phyloP scores from a whole-genome alignment of 2,113 vertebrate genomes.

The Albula goreensis region DNA sequence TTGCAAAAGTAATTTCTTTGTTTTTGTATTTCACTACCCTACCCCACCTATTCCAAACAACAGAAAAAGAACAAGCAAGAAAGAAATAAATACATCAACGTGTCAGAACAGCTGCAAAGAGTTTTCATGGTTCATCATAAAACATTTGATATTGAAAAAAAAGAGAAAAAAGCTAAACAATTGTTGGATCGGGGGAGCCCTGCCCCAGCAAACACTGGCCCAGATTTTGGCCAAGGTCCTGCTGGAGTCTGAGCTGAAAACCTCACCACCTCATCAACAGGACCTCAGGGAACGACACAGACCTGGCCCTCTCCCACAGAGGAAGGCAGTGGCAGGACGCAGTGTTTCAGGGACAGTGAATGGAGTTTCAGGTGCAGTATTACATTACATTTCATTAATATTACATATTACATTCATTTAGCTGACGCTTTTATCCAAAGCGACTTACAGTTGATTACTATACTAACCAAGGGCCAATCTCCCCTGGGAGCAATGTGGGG shows the following conservation, averaged over 20 bases:
- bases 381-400: too few species aligned
- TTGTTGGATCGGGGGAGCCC: neutral
- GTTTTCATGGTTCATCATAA: constrained; percentile 29
- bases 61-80: neutral
- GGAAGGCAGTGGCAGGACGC: constrained; percentile 25
- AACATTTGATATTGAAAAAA: neutral
- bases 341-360: constrained; percentile 25
- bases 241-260: constrained; percentile 42
- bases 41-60: neutral
- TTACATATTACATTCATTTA: too few species aligned
- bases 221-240: neutral
- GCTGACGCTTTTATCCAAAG: too few species aligned
- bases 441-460: too few species aligned
- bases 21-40: constrained; percentile 18
- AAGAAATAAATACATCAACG: neutral
- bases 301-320: constrained; percentile 29
- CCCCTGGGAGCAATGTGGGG: too few species aligned
- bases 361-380: constrained; percentile 30
- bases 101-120: constrained; percentile 27
- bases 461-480: too few species aligned
- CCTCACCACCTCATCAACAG: constrained; percentile 45
- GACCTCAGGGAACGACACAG: constrained; percentile 31
- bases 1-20: constrained; percentile 44
- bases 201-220: neutral
- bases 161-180: constrained; percentile 4